These are phyloP conservation scores for Mionectes olivaceus DNA, from an alignment of 2,797 vertebrate genomes.

Conservation along the genomic window DNA sequence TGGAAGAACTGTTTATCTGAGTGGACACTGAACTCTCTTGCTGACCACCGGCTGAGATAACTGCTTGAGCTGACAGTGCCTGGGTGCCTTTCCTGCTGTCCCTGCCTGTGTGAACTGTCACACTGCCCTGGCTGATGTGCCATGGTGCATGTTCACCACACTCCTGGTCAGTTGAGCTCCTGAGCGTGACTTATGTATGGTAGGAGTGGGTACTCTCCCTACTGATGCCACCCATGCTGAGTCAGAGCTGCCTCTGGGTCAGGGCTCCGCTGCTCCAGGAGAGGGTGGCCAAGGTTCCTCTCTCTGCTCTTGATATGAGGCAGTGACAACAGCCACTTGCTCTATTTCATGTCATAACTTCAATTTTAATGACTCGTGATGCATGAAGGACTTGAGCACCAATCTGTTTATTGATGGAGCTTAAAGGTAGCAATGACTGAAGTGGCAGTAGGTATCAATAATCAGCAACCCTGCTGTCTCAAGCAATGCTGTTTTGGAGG, in stretches of 20 bases:
- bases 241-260: background rate
- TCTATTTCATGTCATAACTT: too few species aligned
- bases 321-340: too few species aligned
- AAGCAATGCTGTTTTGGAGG: too few species aligned
- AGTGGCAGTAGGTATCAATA: too few species aligned
- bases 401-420: too few species aligned
- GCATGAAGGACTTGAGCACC: too few species aligned
- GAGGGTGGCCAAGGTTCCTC: background rate
- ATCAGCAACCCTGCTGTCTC: too few species aligned
- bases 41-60: background rate
- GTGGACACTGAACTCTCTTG: background rate
- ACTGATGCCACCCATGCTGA: background rate
- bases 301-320: too few species aligned
- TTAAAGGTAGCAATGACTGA: too few species aligned
- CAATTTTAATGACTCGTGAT: too few species aligned
- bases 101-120: background rate
- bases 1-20: background rate
- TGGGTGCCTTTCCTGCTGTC: background rate
- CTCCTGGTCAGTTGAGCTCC: background rate
- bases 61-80: background rate
- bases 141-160: too few species aligned
- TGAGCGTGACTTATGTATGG: background rate
- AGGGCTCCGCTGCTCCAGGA: background rate
- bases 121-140: background rate
- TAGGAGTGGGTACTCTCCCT: background rate